Percentiles rank a stretch among this genome's conserved stretches.
Conservation (phyloP, 2,888 invertebrate genomes). For the Ormyrus rosae region DNA sequence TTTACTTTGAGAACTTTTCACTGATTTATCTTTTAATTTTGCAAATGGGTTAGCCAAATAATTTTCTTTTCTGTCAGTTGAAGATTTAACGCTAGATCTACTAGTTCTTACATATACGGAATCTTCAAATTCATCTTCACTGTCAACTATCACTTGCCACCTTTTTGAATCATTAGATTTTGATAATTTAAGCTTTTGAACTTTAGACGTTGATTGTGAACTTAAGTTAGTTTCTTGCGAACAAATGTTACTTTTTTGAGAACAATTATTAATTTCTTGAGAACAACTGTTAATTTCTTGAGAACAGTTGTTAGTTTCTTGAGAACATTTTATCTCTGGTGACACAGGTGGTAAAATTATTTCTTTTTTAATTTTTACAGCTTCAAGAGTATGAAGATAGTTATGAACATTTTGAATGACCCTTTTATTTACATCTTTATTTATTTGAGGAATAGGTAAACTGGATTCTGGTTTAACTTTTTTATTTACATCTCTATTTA, state of each 20-base stretch:
- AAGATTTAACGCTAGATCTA: background rate
- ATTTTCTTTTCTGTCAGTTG: background rate
- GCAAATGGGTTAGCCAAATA: constrained; percentile 34
- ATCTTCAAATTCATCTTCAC: constrained; percentile 17
- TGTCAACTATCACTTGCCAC: constrained; percentile 10
- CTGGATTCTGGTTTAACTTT: background rate
- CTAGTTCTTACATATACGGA: background rate
- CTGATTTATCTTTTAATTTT: background rate
- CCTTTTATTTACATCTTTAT: background rate
- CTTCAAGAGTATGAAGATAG: constrained; percentile 7
- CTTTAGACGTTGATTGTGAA: background rate
- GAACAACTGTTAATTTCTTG: background rate
- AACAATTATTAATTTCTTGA: background rate
- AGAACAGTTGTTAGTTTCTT: no score
- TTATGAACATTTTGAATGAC: background rate
- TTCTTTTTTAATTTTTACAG: constrained; percentile 12
- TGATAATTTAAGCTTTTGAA: background rate
- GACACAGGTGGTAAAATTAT: background rate
- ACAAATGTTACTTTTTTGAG: no score
- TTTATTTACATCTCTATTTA: background rate
- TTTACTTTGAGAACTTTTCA: background rate
- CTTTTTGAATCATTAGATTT: background rate
- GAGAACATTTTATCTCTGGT: background rate
- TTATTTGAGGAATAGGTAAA: background rate
- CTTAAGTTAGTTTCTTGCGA: background rate